Evolutionary conservation across 2,797 vertebrate genomes (phyloP).

Genomic region (Sebastiscus tertius): DNA sequence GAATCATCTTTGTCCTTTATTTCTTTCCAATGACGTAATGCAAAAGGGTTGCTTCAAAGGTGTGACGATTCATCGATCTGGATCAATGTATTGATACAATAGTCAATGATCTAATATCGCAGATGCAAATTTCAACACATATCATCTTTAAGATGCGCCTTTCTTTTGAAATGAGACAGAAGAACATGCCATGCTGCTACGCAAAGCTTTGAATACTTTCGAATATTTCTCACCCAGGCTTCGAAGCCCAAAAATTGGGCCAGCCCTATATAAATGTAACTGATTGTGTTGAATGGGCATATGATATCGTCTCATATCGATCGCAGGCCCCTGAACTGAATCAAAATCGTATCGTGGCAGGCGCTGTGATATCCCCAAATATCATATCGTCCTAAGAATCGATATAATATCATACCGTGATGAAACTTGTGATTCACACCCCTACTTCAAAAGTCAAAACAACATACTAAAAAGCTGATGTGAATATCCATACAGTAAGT

Average conservation of each 20-base stretch:
- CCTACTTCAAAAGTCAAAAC: background rate
- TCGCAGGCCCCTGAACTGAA: too few relatives aligned
- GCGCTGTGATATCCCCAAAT: background rate
- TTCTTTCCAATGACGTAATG: background rate
- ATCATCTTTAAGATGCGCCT: too few relatives aligned
- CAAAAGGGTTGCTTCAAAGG: constrained; percentile 4
- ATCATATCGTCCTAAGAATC: background rate
- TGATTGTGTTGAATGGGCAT: background rate
- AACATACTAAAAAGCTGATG: background rate
- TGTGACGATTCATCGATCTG: too few relatives aligned
- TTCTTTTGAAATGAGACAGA: too few relatives aligned
- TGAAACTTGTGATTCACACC: background rate
- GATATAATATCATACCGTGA: background rate
- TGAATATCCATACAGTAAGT: background rate
- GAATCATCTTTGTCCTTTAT: background rate
- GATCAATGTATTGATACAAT: too few relatives aligned
- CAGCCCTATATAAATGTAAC: background rate
- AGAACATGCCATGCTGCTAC: too few relatives aligned
- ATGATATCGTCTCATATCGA: background rate
- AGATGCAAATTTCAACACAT: too few relatives aligned
- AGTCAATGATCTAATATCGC: too few relatives aligned
- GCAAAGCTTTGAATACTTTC: too few relatives aligned
- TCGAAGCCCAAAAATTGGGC: too few relatives aligned
- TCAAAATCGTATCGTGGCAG: background rate
- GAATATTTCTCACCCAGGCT: too few relatives aligned